phyloP scores from a whole-genome alignment of 2,113 vertebrate genomes.

The Micromys minutus region DNA sequence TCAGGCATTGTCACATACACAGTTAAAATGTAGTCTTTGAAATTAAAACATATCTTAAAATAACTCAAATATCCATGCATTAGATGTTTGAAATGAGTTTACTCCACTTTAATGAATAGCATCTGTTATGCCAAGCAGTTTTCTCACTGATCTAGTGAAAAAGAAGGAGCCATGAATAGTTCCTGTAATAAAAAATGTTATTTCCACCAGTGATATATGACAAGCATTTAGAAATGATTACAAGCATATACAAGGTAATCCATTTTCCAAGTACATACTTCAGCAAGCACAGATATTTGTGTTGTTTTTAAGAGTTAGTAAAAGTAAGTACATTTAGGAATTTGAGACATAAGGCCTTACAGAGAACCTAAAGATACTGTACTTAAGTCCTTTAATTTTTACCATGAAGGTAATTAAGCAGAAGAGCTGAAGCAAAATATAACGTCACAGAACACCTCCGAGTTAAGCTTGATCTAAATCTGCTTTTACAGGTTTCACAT shows the following conservation, averaged over 20 bases:
- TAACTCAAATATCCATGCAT: background rate
- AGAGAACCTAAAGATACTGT: background rate
- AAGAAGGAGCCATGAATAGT: background rate
- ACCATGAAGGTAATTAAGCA: background rate
- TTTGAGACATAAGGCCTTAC: background rate
- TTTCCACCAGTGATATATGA: background rate
- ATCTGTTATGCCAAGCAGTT: background rate
- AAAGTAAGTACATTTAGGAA: conserved; percentile 4
- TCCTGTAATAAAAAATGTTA: background rate
- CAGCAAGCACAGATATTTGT: background rate
- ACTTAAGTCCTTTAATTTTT: background rate
- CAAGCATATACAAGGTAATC: background rate
- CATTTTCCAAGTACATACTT: background rate
- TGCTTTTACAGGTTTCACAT: background rate
- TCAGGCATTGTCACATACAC: background rate
- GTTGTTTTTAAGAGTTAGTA: background rate
- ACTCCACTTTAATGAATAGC: conserved; percentile 19
- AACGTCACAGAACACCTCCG: background rate
- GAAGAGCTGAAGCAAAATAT: background rate
- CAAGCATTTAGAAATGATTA: background rate
- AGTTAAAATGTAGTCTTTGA: conserved; percentile 42
- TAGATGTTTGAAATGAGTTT: conserved; percentile 5
- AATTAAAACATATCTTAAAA: conserved; percentile 17
- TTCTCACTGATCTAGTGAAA: background rate
- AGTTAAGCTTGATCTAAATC: background rate